Evolutionary conservation across 2,113 vertebrate genomes (phyloP), one percentile per base, ranked within the genome.

Genomic region (Vulpes vulpes): DNA sequence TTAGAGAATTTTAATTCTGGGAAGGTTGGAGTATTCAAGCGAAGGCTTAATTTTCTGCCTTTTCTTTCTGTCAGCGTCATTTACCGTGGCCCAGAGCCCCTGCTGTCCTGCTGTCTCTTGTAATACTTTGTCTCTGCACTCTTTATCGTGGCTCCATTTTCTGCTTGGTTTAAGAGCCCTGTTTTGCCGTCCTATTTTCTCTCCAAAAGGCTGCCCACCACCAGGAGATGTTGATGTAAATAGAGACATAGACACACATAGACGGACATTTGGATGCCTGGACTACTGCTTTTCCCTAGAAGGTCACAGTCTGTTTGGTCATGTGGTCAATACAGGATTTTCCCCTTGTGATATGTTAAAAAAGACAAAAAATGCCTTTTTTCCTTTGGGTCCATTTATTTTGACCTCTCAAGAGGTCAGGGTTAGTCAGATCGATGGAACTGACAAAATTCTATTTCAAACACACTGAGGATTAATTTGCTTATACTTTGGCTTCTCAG

Each of bases 381-480:
- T 69, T 43, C 5, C 57, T 8, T 74, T 30, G n/a, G n/a, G 17
- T 76, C 23, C 17, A 60, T 83, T 95, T 79, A 62, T 78, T 94
- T 94, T 89, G 17, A 92, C 9, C 19, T 94, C 30, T 88, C 38
- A 55, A 30, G 69, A 55, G 51, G 14, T 92, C 35, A 89, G 35
- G 73, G 32, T 86, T 85, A 84, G 10, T 5, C 14, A 76, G 27
- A 88, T 71, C 49, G 16, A 22, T 82, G 15, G 27, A 71, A 32
- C 19, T 90, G 38, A 90, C 1, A 49, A 78, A 57, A 89, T 82
- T 91, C 25, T 76, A n/a, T 91, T 92, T 88, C 73, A 91, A 80
- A 94, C 17, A 43, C 2, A 67, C 38, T 71, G 53, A 59, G 65
- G 55, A 59, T 89, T 62, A 85, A 80, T 91, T 98, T 95, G 38